Base-by-base conservation (phyloP, 2,797 vertebrate genomes). In the Micropoecilia bifurca region DNA sequence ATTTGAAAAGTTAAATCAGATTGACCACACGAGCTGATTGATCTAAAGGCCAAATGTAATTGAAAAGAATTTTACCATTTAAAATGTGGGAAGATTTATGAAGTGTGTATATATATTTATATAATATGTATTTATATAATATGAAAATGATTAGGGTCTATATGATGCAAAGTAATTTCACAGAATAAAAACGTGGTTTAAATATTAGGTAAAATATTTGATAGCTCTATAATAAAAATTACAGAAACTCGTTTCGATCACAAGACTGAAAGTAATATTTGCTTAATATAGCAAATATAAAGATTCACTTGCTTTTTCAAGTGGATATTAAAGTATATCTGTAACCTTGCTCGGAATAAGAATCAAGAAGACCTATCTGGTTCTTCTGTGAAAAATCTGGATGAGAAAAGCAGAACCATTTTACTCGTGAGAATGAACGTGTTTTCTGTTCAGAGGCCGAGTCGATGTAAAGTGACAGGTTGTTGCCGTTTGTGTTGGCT, bases 361-460 rank as follows among this genome's bases (percentile, higher is more conserved):
- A 9, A 68, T 43, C 33, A 4, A 68, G 30, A 10, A 68, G 30
- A 39, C 14, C 33, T 12, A 57, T 57, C 3, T 57, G 55, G 55
- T 57, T 57, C 25, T 57, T 28, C 10, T 57, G 25, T 28, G 3
- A 57, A 57, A 66, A 66, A 8, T 66, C 63, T 63, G 33, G 30
- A 63, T 3, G 5, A 39, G 8, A 22, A 66, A 66, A 22, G 7
- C 36, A 39, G 33, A 66, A 20, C 18, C 20, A 39, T 39, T 73
- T 80, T 25, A 71, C 39, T 75, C 8, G 6, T 71, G 14, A 18
- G 14, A n/a, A 20, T 7, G 12, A 33, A 71, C 25, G 71, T 39
- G 28, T 4, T 68, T 68, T 13, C 63, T 68, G 30, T 84, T 61
- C 48, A 41, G 47, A 66, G 14, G n/a, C 12, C 39, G 71, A 77